phyloP scores from a whole-genome alignment of 2,888 invertebrate species.

The Endomychus coccineus region DNA sequence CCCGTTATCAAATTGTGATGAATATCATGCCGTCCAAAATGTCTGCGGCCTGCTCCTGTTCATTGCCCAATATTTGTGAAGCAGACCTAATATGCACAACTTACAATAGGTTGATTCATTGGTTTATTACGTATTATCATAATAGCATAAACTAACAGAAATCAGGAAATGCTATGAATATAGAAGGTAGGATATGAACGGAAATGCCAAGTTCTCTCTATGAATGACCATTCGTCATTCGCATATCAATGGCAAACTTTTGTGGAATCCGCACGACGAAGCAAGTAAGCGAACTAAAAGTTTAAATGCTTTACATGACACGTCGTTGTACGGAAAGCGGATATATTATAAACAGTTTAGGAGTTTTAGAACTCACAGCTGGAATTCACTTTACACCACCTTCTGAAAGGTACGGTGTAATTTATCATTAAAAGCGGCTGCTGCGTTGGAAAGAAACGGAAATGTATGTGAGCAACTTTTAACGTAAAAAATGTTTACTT shows the following conservation, averaged over 20 bases:
- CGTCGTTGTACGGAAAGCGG: constrained; percentile 25
- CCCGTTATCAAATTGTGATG: too few species aligned
- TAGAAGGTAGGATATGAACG: too few species aligned
- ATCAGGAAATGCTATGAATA: too few species aligned
- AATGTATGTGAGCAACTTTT: constrained; percentile 24
- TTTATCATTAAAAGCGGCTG: constrained; percentile 28
- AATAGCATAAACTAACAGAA: too few species aligned
- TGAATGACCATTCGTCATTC: too few species aligned
- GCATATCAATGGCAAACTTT: constrained; percentile 5
- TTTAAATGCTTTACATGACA: constrained; percentile 23
- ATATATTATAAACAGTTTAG: constrained; percentile 33
- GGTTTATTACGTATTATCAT: too few species aligned
- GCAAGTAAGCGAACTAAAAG: background rate
- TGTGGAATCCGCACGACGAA: constrained; percentile 1
- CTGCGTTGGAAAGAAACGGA: constrained; percentile 26
- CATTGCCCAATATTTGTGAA: too few species aligned
- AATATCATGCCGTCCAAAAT: too few species aligned
- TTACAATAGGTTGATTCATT: too few species aligned
- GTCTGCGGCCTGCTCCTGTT: too few species aligned
- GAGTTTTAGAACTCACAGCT: constrained; percentile 28
- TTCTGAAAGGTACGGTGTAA: constrained; percentile 31
- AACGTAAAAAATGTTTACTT: constrained; percentile 28
- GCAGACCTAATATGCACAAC: too few species aligned
- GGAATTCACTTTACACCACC: constrained; percentile 30
- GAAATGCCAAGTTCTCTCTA: too few species aligned